These are phyloP conservation scores for Ammospiza maritima DNA, from an alignment of 2,797 vertebrate genomes.

Conservation along the genomic window DNA sequence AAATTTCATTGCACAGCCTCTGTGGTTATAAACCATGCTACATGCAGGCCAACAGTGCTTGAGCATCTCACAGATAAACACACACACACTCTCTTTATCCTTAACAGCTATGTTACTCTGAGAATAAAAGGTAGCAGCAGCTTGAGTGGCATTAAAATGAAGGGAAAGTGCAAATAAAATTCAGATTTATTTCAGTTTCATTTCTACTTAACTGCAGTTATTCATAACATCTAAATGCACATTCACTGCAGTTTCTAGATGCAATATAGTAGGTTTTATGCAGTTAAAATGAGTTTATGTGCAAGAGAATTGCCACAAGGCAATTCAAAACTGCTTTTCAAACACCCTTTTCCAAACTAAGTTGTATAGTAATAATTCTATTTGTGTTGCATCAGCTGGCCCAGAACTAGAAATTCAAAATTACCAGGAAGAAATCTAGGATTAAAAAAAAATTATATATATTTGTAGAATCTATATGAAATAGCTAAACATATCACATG, in stretches of 20 bases:
- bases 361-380: slow-evolving; percentile 41
- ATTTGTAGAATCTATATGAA: slow-evolving; percentile 7
- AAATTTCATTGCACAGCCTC: slow-evolving; percentile 48
- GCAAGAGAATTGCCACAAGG: slow-evolving; percentile 72
- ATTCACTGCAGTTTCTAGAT: slow-evolving; percentile 66
- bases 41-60: slow-evolving; percentile 47
- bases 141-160: slow-evolving; percentile 68
- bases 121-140: slow-evolving; percentile 49
- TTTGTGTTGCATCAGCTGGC: slow-evolving; percentile 58
- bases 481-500: slow-evolving; percentile 31
- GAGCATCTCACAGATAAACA: slow-evolving; percentile 51
- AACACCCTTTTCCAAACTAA: slow-evolving; percentile 48
- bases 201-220: slow-evolving; percentile 76
- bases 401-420: slow-evolving; percentile 51
- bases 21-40: slow-evolving; percentile 52
- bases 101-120: slow-evolving; percentile 29
- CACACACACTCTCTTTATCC: background rate
- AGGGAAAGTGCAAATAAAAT: slow-evolving; percentile 75
- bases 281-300: slow-evolving; percentile 75
- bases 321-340: slow-evolving; percentile 64
- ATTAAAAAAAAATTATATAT: background rate
- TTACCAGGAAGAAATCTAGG: slow-evolving; percentile 42
- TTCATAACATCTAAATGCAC: slow-evolving; percentile 76
- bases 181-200: slow-evolving; percentile 76
- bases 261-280: slow-evolving; percentile 71